These are phyloP conservation scores for Plagodis pulveraria DNA, from an alignment of 2,888 invertebrate species.

Conservation along the genomic window DNA sequence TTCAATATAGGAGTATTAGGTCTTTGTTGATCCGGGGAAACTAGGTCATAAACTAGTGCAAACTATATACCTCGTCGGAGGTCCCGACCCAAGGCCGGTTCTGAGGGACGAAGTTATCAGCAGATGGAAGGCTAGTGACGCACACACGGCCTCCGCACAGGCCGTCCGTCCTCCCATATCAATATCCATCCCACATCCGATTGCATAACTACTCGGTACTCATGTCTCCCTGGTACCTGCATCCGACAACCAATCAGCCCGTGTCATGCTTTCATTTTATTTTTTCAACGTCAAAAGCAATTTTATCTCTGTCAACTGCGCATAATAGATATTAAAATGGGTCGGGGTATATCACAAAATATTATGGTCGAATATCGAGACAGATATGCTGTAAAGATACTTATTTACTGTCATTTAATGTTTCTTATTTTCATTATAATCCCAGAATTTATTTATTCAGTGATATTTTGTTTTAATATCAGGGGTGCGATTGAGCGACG, in stretches of 20 bases:
- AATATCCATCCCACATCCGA: slow-evolving; percentile 21
- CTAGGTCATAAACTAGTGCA: slow-evolving; percentile 27
- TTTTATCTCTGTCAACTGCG: slow-evolving; percentile 11
- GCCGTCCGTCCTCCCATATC: slow-evolving; percentile 7
- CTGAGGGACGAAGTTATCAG: slow-evolving; percentile 31
- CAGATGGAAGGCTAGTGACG: slow-evolving; percentile 51
- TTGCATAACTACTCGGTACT: slow-evolving; percentile 38
- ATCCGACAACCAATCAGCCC: slow-evolving; percentile 57
- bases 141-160: slow-evolving; percentile 30
- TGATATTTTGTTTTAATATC: too few species aligned
- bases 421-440: too few species aligned
- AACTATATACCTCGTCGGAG: slow-evolving; percentile 7
- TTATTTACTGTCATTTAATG: too few species aligned
- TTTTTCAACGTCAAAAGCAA: slow-evolving; percentile 31
- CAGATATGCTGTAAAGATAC: too few species aligned
- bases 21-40: slow-evolving; percentile 10
- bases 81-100: slow-evolving; percentile 27
- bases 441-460: too few species aligned
- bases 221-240: slow-evolving; percentile 57
- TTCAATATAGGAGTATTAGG: not conserved
- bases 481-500: too few species aligned
- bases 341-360: slow-evolving; percentile 8
- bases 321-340: slow-evolving; percentile 11
- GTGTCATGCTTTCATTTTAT: slow-evolving; percentile 31
- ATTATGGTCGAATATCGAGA: too few species aligned